Evolutionary conservation across 2,888 invertebrate genomes (phyloP), one percentile per base, ranked within the genome.

Genomic region (Lobophora halterata): DNA sequence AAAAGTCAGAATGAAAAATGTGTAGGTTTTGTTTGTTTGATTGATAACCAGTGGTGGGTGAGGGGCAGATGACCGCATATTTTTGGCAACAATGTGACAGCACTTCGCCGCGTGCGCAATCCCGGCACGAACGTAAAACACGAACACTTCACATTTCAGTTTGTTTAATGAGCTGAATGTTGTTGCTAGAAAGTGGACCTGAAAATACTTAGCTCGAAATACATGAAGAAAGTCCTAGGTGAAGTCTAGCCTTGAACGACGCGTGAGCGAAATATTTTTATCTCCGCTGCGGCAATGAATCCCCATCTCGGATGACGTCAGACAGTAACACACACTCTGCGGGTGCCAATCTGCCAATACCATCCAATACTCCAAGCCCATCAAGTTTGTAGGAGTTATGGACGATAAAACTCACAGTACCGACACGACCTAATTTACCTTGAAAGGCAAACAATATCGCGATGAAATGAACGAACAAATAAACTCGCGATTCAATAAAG

Each of bases 61-160:
- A 13, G 31, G 26, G 28, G 30, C 12, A 30, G 24, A 34, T 9
- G 37, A 21, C 29, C 30, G 36, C 55, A 61, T 58, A 57, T 57
- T 65, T 63, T 64, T 58, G 61, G 58, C 59, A 61, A 58, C 52
- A 61, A 53, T 54, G 46, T 46, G 30, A 34, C 40, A 40, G 35
- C n/a, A 13, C 12, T 5, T 13, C 33, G 30, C 13, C 43, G 47
- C 45, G 46, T 47, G 49, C 49, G 44, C 44, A 35, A 16, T 8
- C 23, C 28, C 10, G 11, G 17, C 31, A 29, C 30, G 30, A 31
- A n/a, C 16, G 21, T 18, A 7, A 28, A 11, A n/a, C 26, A 21
- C 26, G 18, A 11, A n/a, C 26, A 21, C 26, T 32, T 17, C 23
- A 18, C 13, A 26, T 19, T 7, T 14, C n/a, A 9, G n/a, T 9